Base-by-base conservation (phyloP, 2,888 invertebrate species). In the Diloba caeruleocephala region DNA sequence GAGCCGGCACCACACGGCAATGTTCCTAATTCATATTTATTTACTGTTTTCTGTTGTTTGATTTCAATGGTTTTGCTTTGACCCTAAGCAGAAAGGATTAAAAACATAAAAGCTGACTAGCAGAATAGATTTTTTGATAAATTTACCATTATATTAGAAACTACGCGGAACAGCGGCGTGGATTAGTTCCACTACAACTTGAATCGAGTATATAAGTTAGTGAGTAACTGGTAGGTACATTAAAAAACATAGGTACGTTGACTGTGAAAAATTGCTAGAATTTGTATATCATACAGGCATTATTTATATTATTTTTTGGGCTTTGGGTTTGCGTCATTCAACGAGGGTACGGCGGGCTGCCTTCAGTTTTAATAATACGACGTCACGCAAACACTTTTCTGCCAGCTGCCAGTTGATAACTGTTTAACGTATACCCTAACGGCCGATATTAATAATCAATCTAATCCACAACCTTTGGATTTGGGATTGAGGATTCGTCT, bases 321-420 rank as follows among this genome's bases (percentile, higher is more conserved):
- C 56, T 41, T 57, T 57, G 70, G 65, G 72, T 82, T 75, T 82
- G 67, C 84, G 84, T 87, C 83, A 85, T 56, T 42, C 52, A 59
- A 21, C 61, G 64, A 62, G 71, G 78, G 71, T 76, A 73, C 63
- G 72, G 69, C 65, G 62, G 61, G 54, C 64, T 67, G 76, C 82
- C 81, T 82, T 82, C 76, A 60, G 59, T 59, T 74, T 70, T 80
- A 84, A 86, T 77, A 79, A 74, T 51, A 65, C 55, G 48, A 58
- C 61, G 74, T 77, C 84, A 84, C 81, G 81, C 81, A 81, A 63
- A 71, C 52, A 58, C 45, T 49, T 43, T 44, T 29, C 34, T 36
- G 32, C 15, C 25, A 29, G 41, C 37, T 29, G 41, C 36, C 53
- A 31, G 52, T 49, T 36, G 25, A 38, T 12, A 43, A 21, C 21